Conservation (phyloP, 2,113 vertebrate species). For the Zapus hudsonius region DNA sequence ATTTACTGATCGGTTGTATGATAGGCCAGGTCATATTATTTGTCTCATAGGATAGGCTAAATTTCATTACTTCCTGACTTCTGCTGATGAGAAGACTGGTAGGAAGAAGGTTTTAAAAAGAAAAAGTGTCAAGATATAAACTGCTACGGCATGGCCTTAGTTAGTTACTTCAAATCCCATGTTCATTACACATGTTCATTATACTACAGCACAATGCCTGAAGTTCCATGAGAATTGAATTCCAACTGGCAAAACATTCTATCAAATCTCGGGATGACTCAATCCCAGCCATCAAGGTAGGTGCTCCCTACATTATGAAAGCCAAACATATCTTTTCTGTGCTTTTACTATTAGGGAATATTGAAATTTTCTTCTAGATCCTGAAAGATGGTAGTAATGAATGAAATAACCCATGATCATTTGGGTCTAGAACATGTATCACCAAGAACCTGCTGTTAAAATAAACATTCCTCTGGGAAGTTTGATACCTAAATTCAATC, state of each 20-base stretch:
- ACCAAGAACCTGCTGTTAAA: constrained; percentile 34
- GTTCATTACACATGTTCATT: constrained; percentile 25
- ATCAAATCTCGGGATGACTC: neutral
- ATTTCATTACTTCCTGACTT: neutral
- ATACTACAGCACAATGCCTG: neutral
- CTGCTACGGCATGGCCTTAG: neutral
- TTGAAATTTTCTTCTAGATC: neutral
- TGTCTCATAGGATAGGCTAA: neutral
- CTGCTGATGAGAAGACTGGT: neutral
- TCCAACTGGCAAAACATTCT: neutral
- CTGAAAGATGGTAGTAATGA: constrained; percentile 12
- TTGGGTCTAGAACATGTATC: constrained; percentile 12
- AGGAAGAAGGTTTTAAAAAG: neutral
- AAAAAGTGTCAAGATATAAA: neutral
- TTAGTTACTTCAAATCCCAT: neutral
- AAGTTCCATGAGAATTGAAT: constrained; percentile 8
- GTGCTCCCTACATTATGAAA: neutral
- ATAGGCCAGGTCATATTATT: neutral
- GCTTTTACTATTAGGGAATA: neutral
- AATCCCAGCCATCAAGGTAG: neutral
- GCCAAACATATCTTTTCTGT: neutral
- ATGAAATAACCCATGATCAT: constrained; percentile 25
- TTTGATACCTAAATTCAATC: constrained; percentile 36
- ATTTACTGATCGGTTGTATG: neutral
- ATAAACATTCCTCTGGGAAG: constrained; percentile 37